Conservation (phyloP, 2,797 vertebrate species). For the Gallinago stenura region DNA sequence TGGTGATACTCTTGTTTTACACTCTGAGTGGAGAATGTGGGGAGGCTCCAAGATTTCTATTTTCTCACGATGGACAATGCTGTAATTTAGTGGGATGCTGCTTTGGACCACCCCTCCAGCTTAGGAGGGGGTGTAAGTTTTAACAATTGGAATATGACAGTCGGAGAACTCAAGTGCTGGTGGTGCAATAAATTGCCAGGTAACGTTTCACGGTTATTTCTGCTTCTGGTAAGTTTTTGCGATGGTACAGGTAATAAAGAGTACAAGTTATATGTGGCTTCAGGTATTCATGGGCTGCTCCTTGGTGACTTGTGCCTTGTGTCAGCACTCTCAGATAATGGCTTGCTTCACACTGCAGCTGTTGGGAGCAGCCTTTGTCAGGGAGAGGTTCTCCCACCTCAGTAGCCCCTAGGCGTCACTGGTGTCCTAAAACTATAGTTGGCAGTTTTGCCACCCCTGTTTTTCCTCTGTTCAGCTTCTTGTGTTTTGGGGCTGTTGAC, state of each 20-base stretch:
- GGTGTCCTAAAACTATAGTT: background rate
- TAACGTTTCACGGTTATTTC: background rate
- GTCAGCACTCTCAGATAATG: background rate
- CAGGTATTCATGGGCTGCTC: rapidly evolving
- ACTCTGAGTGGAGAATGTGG: background rate
- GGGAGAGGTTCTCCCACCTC: background rate
- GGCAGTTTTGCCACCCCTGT: background rate
- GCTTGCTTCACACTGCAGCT: background rate
- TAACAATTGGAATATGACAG: rapidly evolving
- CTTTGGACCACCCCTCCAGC: rapidly evolving
- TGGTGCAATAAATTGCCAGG: background rate
- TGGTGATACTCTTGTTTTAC: background rate
- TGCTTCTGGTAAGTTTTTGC: background rate
- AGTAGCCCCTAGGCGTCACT: constrained; percentile 62
- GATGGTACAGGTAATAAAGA: background rate
- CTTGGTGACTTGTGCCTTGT: background rate
- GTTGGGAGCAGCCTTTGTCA: background rate
- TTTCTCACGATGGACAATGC: background rate
- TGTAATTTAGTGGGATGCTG: background rate
- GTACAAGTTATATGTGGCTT: background rate
- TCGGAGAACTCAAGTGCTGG: background rate
- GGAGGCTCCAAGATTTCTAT: background rate
- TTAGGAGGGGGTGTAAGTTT: background rate
- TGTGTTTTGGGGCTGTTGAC: background rate
- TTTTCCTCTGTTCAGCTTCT: background rate